Conservation (phyloP, 1,140 invertebrate species). For the Neodiprion fabricii region DNA sequence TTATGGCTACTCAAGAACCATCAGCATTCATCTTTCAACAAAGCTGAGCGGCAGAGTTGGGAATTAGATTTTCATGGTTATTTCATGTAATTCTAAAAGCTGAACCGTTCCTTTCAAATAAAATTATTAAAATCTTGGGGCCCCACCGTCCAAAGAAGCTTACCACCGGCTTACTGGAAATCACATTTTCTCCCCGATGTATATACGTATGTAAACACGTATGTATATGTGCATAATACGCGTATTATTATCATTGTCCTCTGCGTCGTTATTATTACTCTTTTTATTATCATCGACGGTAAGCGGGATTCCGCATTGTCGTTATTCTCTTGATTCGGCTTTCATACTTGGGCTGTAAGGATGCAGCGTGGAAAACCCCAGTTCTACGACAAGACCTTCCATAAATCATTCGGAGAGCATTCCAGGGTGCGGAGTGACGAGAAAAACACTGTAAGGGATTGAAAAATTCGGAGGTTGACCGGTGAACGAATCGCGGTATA, state of each 20-base stretch:
- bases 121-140: not conserved
- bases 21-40: not conserved
- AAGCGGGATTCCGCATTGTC: too few species aligned
- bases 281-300: not conserved
- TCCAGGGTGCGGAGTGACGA: too few species aligned
- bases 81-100: not conserved
- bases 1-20: not conserved
- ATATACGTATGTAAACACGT: not conserved
- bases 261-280: not conserved
- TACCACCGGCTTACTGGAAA: slow-evolving; percentile 1
- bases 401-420: too few species aligned
- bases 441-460: too few species aligned
- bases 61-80: slow-evolving; percentile 1
- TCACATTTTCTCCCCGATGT: not conserved
- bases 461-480: too few species aligned
- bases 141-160: not conserved
- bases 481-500: too few species aligned
- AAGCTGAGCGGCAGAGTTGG: not conserved
- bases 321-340: too few species aligned
- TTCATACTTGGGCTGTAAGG: too few species aligned
- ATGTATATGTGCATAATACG: not conserved
- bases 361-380: too few species aligned
- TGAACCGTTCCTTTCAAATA: not conserved
- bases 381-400: too few species aligned
- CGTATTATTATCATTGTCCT: not conserved